phyloP scores from a whole-genome alignment of 2,888 invertebrate genomes.

The Nomada hirtipes region DNA sequence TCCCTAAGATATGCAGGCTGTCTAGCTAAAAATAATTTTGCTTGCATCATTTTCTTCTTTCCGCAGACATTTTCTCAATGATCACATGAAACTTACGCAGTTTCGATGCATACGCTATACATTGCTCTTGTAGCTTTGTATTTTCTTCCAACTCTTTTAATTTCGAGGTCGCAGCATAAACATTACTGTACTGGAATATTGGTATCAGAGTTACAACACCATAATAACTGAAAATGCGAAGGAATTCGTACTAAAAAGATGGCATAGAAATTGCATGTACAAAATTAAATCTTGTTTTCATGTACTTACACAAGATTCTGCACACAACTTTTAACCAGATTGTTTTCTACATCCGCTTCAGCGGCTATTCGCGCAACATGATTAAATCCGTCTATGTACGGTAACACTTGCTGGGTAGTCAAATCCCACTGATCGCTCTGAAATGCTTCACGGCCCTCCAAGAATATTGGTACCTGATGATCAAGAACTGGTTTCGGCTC shows the following conservation, averaged over 20 bases:
- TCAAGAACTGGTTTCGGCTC: slow-evolving; percentile 94
- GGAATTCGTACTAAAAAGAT: slow-evolving; percentile 4
- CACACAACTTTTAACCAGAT: slow-evolving; percentile 96
- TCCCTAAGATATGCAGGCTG: slow-evolving; percentile 89
- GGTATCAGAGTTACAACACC: slow-evolving; percentile 91
- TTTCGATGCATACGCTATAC: slow-evolving; percentile 89
- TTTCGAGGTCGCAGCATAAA: slow-evolving; percentile 92
- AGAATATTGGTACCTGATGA: slow-evolving; percentile 95
- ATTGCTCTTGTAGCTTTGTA: slow-evolving; percentile 88
- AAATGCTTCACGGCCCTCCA: slow-evolving; percentile 88
- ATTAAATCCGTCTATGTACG: slow-evolving; percentile 96
- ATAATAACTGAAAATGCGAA: slow-evolving; percentile 85
- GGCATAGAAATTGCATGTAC: background rate
- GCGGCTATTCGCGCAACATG: slow-evolving; percentile 95
- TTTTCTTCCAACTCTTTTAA: slow-evolving; percentile 89
- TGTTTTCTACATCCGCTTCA: slow-evolving; percentile 96
- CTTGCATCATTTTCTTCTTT: background rate
- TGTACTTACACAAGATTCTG: slow-evolving; percentile 93
- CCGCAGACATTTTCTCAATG: background rate
- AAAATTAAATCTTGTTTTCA: slow-evolving; percentile 7
- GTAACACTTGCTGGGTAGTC: slow-evolving; percentile 95
- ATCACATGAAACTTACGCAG: slow-evolving; percentile 85
- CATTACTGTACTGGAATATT: slow-evolving; percentile 93
- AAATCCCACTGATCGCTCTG: slow-evolving; percentile 94
- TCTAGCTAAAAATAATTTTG: slow-evolving; percentile 84